These are phyloP conservation scores for Calonectris borealis DNA, from an alignment of 2,113 vertebrate species.

Conservation along the genomic window DNA sequence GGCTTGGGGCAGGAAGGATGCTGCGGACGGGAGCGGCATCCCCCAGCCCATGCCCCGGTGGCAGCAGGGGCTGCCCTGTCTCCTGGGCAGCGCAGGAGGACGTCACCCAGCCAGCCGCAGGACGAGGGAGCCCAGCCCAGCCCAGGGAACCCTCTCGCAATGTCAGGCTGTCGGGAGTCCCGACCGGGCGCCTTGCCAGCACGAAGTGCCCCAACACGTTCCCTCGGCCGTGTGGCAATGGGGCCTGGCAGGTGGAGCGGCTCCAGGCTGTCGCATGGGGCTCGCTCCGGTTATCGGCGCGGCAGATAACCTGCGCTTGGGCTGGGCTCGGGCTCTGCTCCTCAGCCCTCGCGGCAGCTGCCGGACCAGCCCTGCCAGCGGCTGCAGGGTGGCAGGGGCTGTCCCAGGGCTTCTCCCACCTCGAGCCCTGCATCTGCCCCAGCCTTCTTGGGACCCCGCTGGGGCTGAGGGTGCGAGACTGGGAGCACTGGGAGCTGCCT, in stretches of 20 bases:
- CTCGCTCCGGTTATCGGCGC: neutral
- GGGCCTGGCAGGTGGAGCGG: neutral
- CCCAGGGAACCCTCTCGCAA: neutral
- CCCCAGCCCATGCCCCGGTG: neutral
- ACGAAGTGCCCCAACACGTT: neutral
- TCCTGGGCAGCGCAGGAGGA: neutral
- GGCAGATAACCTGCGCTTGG: neutral
- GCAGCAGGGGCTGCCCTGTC: neutral
- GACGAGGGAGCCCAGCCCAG: neutral
- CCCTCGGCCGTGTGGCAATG: neutral
- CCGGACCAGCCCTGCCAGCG: neutral
- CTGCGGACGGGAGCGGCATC: neutral
- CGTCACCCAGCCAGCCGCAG: rapidly evolving
- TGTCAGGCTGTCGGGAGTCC: neutral
- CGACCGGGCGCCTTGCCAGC: neutral
- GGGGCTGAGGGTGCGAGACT: neutral
- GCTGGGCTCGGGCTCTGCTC: neutral
- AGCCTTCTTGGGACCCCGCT: neutral
- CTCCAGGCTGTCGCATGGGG: neutral
- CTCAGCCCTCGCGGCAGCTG: neutral
- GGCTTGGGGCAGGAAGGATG: neutral
- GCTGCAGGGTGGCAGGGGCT: neutral
- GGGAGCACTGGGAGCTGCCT: neutral
- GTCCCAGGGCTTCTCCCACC: neutral
- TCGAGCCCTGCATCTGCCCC: neutral